phyloP scores from a whole-genome alignment of 2,797 vertebrate species.

The Macrochelys suwanniensis region DNA sequence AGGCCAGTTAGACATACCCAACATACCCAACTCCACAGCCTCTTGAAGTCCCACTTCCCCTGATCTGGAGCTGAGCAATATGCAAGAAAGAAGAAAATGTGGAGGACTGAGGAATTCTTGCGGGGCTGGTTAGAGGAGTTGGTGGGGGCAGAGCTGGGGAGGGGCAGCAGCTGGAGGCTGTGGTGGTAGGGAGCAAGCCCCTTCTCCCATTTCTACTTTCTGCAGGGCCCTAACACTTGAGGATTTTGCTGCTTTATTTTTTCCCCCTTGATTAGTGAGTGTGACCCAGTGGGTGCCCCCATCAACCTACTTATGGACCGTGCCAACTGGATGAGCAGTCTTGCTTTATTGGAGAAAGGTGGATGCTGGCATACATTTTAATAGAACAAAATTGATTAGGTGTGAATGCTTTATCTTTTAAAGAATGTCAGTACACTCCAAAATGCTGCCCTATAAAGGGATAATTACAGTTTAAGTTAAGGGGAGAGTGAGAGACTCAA shows the following conservation, averaged over 20 bases:
- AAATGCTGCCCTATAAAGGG: background rate
- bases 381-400: background rate
- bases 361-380: background rate
- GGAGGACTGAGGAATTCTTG: background rate
- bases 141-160: background rate
- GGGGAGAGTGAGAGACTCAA: background rate
- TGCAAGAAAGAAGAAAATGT: background rate
- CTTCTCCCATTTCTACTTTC: background rate
- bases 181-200: background rate
- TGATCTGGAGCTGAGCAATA: background rate
- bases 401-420: background rate
- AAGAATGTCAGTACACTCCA: background rate
- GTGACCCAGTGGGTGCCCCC: constrained; percentile 14
- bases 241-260: background rate
- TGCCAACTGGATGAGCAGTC: constrained; percentile 22
- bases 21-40: background rate
- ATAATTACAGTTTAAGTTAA: background rate
- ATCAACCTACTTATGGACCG: constrained; percentile 27
- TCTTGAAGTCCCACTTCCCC: background rate
- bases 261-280: background rate
- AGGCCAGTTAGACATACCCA: background rate
- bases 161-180: background rate
- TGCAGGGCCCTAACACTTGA: background rate
- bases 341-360: background rate
- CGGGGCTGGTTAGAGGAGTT: background rate